phyloP scores from a whole-genome alignment of 2,113 vertebrate genomes.

The Tinamus guttatus region DNA sequence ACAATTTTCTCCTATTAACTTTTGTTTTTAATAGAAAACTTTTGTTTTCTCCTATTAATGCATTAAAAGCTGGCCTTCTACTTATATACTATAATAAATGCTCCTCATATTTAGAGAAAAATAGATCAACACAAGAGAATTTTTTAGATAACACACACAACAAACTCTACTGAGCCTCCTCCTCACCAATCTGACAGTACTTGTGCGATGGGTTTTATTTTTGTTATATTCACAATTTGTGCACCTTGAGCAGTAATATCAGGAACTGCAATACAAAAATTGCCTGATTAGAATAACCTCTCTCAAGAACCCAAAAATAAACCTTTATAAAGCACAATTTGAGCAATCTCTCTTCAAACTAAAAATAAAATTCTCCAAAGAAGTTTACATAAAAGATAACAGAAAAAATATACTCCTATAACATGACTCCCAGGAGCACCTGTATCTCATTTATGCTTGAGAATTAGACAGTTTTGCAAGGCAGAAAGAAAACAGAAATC shows the following conservation, averaged over 20 bases:
- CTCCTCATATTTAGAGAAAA: background rate
- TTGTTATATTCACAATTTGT: background rate
- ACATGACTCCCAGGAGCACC: background rate
- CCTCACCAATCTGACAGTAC: background rate
- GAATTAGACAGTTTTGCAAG: background rate
- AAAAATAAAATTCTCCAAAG: background rate
- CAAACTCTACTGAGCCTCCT: slow-evolving; percentile 49
- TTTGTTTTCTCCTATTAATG: background rate
- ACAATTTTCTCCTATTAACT: background rate
- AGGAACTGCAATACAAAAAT: slow-evolving; percentile 20
- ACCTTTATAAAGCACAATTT: background rate
- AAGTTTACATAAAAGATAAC: background rate
- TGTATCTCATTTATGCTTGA: background rate
- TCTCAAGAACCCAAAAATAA: background rate
- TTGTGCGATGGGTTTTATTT: background rate
- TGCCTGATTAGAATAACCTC: background rate
- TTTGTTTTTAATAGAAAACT: background rate
- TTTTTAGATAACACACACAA: slow-evolving; percentile 27
- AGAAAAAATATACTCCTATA: background rate
- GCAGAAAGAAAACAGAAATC: background rate
- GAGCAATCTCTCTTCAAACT: background rate
- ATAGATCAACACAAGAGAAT: background rate
- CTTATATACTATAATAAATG: background rate
- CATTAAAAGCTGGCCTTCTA: background rate
- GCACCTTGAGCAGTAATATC: background rate